A percentile compares a stretch with the other conserved stretches of the same genome.
Evolutionary conservation across 1,140 invertebrate genomes (phyloP).

Genomic region (Zaprionus africanus): DNA sequence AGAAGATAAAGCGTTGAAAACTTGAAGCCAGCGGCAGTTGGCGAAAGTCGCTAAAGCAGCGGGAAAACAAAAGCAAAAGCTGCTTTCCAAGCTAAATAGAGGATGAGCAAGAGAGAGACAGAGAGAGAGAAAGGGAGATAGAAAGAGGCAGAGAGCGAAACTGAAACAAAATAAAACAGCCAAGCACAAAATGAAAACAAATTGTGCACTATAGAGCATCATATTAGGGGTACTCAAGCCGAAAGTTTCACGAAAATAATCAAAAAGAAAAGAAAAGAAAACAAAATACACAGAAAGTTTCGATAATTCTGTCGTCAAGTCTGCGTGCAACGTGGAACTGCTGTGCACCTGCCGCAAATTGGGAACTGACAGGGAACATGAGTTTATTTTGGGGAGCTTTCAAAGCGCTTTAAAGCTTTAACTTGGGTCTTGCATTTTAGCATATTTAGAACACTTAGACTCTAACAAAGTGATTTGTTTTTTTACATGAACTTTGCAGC

Average conservation of each 20-base stretch:
- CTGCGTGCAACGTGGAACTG: neutral
- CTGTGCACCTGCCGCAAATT: neutral
- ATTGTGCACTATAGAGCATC: conserved; percentile 64
- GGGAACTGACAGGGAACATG: neutral
- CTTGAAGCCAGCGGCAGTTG: conserved; percentile 62
- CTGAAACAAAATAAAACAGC: conserved; percentile 24
- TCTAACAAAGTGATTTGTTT: neutral
- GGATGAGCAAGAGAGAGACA: neutral
- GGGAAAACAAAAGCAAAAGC: conserved; percentile 36
- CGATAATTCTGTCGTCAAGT: neutral
- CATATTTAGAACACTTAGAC: neutral
- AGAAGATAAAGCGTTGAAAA: conserved; percentile 75
- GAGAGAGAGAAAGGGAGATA: neutral
- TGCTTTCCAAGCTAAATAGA: neutral
- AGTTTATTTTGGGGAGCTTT: neutral
- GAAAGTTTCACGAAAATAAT: neutral
- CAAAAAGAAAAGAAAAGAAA: neutral
- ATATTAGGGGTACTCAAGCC: conserved; percentile 59
- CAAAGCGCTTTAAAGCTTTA: neutral
- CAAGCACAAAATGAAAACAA: conserved; percentile 73
- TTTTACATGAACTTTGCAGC: neutral
- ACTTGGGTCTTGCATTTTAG: neutral
- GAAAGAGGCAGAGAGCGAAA: neutral
- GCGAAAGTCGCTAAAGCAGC: conserved; percentile 51
- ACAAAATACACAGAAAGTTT: conserved; percentile 1